Evolutionary conservation across 2,113 vertebrate genomes (phyloP).

Genomic region (Rallus limicola): DNA sequence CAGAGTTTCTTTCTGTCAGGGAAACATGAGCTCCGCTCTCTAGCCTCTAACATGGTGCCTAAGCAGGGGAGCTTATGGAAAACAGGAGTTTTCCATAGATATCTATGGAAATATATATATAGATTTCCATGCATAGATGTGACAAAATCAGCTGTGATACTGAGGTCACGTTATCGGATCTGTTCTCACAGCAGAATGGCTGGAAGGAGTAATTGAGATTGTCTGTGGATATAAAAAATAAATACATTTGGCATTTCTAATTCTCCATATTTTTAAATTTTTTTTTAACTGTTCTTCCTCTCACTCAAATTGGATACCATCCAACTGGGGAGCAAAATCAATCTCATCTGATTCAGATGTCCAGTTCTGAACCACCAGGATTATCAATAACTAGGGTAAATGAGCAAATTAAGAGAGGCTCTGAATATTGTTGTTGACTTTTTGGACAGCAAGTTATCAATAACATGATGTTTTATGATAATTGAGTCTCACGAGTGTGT

Average conservation of each 20-base stretch:
- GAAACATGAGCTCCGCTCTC: not conserved
- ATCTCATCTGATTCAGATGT: not conserved
- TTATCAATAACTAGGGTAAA: not conserved
- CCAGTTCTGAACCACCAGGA: not conserved
- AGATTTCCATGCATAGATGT: no score
- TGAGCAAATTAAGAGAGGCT: not conserved
- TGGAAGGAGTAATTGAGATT: not conserved
- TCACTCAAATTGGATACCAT: not conserved
- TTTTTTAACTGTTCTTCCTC: not conserved
- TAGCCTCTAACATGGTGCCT: not conserved
- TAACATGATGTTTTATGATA: not conserved
- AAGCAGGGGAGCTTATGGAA: not conserved
- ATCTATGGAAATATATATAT: no score
- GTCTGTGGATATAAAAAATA: not conserved
- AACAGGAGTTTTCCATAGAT: not conserved
- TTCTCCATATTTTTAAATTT: not conserved
- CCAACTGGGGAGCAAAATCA: not conserved
- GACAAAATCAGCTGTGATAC: not conserved
- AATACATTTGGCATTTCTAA: not conserved
- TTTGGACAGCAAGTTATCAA: slow-evolving; percentile 4
- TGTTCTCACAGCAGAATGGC: not conserved
- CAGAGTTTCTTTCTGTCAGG: not conserved
- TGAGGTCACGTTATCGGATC: not conserved
- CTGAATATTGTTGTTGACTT: not conserved
- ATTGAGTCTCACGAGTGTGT: not conserved